Base-by-base conservation (phyloP, 2,113 vertebrate species). In the Sinocyclocheilus rhinocerous region DNA sequence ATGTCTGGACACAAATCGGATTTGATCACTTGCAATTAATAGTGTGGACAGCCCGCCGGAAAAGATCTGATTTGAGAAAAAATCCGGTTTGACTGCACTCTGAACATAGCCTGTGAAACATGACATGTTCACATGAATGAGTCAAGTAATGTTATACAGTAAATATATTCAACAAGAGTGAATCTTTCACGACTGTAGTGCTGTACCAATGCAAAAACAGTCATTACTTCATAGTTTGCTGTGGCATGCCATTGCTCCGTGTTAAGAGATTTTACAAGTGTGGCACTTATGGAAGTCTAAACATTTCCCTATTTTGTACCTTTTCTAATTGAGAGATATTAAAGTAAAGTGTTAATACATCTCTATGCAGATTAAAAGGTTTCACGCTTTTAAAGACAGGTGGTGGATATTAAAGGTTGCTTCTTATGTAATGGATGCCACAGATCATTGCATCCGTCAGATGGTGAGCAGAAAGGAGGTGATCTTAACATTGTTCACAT, bases 251-350 rank as follows among this genome's bases (percentile, higher is more conserved):
- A 24, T 24, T 75, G 39, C 8, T 77, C 48, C 26, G 10, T 48
- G 20, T 48, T 26, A 24, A 65, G 36, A 80, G 55, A 24, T 80
- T 63, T 80, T n/a, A 61, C 20, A 65, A 65, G 59, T 61, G 59
- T 24, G 59, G 79, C 63, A 69, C 79, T 67, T 67, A 69, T 69
- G 63, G 11, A 69, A 82, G 80, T 69, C 63, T 52, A 52, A 82
- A 33, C 63, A 69, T 22, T 65, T 81, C 39, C 79, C 3, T 65
- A 24, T 65, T 69, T 69, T 81, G 39, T 26, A 13, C 61, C 15
- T 81, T 81, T 29, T 42, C 79, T 65, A 81, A 48, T 42, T 67
- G 59, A 20, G 7, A 5, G 76, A 1, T 55, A 76, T 33, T 67
- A 48, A 81, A 80, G 20, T 59, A 29, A 67, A 67, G 61, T 29